Conservation (phyloP, 2,797 vertebrate species). For the Clarias laeviceps region DNA sequence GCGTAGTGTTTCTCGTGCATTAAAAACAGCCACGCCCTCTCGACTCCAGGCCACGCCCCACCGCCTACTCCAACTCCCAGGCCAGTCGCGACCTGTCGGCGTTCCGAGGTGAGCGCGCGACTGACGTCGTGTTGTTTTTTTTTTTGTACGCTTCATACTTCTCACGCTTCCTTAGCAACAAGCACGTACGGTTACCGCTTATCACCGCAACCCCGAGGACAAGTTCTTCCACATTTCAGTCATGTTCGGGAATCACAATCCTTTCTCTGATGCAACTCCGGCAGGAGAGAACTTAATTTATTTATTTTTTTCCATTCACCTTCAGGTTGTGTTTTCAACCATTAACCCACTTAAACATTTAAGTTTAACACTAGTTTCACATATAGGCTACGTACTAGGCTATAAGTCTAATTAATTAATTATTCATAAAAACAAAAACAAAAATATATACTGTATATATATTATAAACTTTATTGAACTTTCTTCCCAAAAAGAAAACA, state of each 20-base stretch:
- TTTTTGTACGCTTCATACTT: neutral
- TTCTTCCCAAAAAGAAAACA: neutral
- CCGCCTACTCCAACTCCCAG: neutral
- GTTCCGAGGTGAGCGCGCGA: neutral
- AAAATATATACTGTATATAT: too few species aligned
- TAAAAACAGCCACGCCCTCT: conserved; percentile 43
- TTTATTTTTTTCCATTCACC: neutral
- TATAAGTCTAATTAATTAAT: neutral
- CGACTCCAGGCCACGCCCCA: conserved; percentile 46
- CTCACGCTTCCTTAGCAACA: neutral
- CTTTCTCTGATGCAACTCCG: too few species aligned
- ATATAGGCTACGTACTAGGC: neutral
- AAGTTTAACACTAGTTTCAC: too few species aligned
- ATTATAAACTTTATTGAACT: neutral
- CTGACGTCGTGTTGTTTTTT: neutral
- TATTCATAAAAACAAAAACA: too few species aligned
- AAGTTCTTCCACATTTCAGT: neutral
- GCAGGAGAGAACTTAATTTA: neutral
- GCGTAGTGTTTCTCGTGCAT: conserved; percentile 22
- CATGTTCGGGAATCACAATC: neutral
- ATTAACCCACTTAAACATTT: too few species aligned
- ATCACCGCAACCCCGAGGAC: neutral
- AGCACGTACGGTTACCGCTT: neutral
- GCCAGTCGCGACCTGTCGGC: conserved; percentile 42
- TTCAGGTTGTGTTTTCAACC: too few species aligned